Conservation (phyloP, 2,797 vertebrate genomes). For the Prionace glauca region DNA sequence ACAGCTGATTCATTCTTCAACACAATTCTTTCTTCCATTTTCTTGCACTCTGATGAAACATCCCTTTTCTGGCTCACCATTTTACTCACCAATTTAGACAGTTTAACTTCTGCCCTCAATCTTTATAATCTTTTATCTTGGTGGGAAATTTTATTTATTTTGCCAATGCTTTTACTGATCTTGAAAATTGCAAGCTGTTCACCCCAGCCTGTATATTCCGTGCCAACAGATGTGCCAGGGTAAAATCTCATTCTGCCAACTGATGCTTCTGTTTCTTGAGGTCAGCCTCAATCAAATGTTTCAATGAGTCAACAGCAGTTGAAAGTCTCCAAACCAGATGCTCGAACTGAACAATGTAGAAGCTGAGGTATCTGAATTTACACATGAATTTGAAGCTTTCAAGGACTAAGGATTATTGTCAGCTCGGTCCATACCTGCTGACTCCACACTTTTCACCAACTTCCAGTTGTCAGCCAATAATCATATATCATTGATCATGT, state of each 20-base stretch:
- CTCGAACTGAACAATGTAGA: no score
- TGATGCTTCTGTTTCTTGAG: neutral
- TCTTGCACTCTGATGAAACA: neutral
- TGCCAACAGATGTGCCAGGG: neutral
- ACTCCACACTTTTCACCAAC: no score
- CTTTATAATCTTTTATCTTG: neutral
- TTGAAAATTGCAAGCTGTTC: neutral
- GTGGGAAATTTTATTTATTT: neutral
- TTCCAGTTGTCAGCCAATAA: no score
- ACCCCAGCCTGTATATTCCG: neutral
- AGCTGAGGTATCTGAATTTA: no score
- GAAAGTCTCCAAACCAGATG: no score
- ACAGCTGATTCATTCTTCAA: constrained; percentile 42
- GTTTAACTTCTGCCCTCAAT: neutral
- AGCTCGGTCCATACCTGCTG: no score
- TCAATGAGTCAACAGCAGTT: no score
- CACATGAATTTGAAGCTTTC: no score
- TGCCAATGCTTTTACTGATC: neutral
- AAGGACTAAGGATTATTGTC: no score
- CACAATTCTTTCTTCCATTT: neutral
- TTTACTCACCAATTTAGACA: neutral
- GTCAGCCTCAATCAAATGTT: neutral
- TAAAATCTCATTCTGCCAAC: neutral
- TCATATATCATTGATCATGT: no score
- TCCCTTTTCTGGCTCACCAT: neutral